Conservation (phyloP, 2,888 invertebrate species). For the Oscheius myriophilus region DNA sequence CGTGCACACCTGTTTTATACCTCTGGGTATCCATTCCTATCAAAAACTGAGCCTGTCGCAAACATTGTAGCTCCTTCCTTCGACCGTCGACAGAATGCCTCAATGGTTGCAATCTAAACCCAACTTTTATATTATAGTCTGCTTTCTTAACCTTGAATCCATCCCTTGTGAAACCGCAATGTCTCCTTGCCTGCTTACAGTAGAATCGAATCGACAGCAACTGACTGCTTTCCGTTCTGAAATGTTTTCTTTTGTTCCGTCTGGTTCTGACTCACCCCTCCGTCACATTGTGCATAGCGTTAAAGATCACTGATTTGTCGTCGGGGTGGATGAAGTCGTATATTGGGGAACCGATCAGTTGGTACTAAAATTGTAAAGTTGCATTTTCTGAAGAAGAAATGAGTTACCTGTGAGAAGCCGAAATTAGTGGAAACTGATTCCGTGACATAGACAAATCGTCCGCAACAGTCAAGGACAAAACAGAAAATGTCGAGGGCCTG, state of each 20-base stretch:
- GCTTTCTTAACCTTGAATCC: conserved; percentile 11
- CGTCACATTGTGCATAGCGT: not conserved
- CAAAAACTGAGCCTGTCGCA: too few relatives aligned
- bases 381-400: not conserved
- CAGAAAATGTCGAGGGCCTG: conserved; percentile 10
- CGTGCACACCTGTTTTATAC: too few relatives aligned
- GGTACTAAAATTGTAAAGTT: not conserved
- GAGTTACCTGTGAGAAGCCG: not conserved
- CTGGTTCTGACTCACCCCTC: not conserved
- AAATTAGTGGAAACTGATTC: conserved; percentile 1
- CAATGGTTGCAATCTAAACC: too few relatives aligned
- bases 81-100: too few relatives aligned
- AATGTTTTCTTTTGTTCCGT: not conserved
- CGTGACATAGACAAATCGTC: not conserved
- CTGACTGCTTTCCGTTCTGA: not conserved
- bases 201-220: not conserved
- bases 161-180: not conserved
- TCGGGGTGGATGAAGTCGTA: conserved; percentile 6
- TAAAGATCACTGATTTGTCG: not conserved
- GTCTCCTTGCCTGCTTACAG: not conserved
- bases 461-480: not conserved
- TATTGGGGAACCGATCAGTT: not conserved
- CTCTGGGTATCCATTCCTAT: too few relatives aligned
- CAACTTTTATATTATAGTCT: not conserved
- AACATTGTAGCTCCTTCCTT: too few relatives aligned